Evolutionary conservation across 2,797 vertebrate species (phyloP), one percentile per base, ranked within the genome.

Genomic region (Phalloptychus januarius): DNA sequence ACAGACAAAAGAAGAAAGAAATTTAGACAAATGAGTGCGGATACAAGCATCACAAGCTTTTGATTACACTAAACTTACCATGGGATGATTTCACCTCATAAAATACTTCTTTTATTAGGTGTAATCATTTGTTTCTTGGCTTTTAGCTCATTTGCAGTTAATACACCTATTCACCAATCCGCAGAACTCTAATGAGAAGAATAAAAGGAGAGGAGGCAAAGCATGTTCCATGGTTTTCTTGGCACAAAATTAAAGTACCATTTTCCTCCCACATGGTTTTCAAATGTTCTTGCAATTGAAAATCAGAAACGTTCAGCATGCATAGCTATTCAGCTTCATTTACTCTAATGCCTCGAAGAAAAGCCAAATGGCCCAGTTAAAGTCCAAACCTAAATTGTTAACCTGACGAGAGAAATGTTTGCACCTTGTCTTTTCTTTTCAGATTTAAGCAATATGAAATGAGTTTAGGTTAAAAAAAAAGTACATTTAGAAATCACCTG

Each of bases 101-200:
- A 74, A 80, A 54, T 38, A 40, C 36, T 69, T n/a, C 25, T 16
- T 42, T 70, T 70, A 70, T 69, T 70, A 44, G 40, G 42, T 45
- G 20, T 76, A 50, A 28, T 77, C 48, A 74, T 83, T 79, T 86
- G 23, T 76, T 74, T 54, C 31, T 11, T 16, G 4, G 63, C 25
- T 75, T 77, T 80, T 42, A 80, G 54, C 78, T 89, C 70, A 74
- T 88, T 78, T 90, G 58, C 85, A 75, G 86, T 52, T 72, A 20
- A 77, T 73, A 72, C 75, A 75, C 67, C 31, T 48, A 71, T 65
- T 71, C 77, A 85, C 78, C 77, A 50, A 16, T 77, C 80, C 82
- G 80, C 86, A 88, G 80, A 89, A 31, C 81, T 81, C 67, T 0
- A 12, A 28, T 50, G 65, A 31, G 69, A 67, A 75, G 56, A 70